Conservation (phyloP, 2,888 invertebrate species). For the Epistrophe eligans region DNA sequence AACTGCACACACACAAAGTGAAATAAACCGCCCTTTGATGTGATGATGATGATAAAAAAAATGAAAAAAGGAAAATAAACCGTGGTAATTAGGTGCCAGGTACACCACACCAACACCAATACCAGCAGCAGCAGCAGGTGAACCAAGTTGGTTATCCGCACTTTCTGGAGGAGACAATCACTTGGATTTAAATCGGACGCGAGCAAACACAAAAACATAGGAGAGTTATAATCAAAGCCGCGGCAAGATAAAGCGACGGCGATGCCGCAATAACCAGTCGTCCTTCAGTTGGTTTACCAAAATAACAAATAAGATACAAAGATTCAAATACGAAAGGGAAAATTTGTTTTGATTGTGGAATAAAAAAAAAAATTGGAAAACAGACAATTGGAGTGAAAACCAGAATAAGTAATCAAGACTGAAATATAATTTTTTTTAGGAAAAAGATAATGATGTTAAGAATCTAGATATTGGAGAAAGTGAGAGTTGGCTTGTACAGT, state of each 20-base stretch:
- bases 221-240: slow-evolving; percentile 21
- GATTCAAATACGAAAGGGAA: neutral
- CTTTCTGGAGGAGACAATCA: slow-evolving; percentile 38
- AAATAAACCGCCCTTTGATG: slow-evolving; percentile 27
- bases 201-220: slow-evolving; percentile 19
- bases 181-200: slow-evolving; percentile 36
- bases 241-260: slow-evolving; percentile 33
- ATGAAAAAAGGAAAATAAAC: slow-evolving; percentile 13
- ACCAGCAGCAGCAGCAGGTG: slow-evolving; percentile 8
- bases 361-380: neutral
- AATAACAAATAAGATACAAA: slow-evolving; percentile 35
- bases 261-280: slow-evolving; percentile 22
- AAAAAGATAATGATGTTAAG: too few relatives aligned
- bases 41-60: neutral
- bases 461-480: too few relatives aligned
- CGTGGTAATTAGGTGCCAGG: slow-evolving; percentile 62
- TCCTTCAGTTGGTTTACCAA: slow-evolving; percentile 28
- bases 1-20: slow-evolving; percentile 8
- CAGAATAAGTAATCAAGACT: neutral
- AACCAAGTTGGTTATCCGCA: slow-evolving; percentile 32
- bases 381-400: neutral
- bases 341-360: neutral
- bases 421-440: neutral
- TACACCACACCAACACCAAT: slow-evolving; percentile 31
- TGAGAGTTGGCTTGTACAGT: too few relatives aligned